A percentile compares a stretch with the other conserved stretches of the same genome.
phyloP scores from a whole-genome alignment of 1,140 invertebrate genomes.

The Aphelenchoides besseyi region DNA sequence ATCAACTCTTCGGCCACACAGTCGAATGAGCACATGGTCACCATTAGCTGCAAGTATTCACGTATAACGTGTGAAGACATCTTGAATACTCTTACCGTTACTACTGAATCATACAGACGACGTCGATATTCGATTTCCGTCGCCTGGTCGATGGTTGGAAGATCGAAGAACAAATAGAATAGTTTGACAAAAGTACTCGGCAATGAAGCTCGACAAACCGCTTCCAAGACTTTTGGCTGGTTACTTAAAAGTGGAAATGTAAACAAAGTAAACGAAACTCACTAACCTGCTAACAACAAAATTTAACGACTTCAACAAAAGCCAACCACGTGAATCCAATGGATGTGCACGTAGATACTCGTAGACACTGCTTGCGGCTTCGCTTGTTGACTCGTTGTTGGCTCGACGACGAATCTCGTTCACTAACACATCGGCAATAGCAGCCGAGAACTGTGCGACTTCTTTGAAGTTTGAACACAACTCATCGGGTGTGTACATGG shows the following conservation, averaged over 20 bases:
- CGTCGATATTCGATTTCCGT: constrained; percentile 29
- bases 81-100: constrained; percentile 34
- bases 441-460: constrained; percentile 45
- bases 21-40: constrained; percentile 82
- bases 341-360: constrained; percentile 48
- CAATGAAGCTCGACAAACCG: constrained; percentile 88
- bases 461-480: constrained; percentile 60
- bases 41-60: constrained; percentile 72
- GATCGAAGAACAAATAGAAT: constrained; percentile 95
- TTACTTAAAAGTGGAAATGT: constrained; percentile 44
- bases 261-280: neutral
- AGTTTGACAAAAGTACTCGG: constrained; percentile 97
- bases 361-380: constrained; percentile 53
- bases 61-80: neutral
- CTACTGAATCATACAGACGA: constrained; percentile 44
- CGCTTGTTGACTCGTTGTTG: constrained; percentile 77
- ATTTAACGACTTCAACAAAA: constrained; percentile 44
- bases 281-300: constrained; percentile 54
- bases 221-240: constrained; percentile 63
- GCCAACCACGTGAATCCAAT: constrained; percentile 46
- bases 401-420: constrained; percentile 67
- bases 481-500: constrained; percentile 74
- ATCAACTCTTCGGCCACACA: constrained; percentile 88
- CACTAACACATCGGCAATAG: constrained; percentile 51
- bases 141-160: constrained; percentile 70